Evolutionary conservation across 2,888 invertebrate genomes (phyloP), one percentile per base, ranked within the genome.

Genomic region (Incurvaria masculella): DNA sequence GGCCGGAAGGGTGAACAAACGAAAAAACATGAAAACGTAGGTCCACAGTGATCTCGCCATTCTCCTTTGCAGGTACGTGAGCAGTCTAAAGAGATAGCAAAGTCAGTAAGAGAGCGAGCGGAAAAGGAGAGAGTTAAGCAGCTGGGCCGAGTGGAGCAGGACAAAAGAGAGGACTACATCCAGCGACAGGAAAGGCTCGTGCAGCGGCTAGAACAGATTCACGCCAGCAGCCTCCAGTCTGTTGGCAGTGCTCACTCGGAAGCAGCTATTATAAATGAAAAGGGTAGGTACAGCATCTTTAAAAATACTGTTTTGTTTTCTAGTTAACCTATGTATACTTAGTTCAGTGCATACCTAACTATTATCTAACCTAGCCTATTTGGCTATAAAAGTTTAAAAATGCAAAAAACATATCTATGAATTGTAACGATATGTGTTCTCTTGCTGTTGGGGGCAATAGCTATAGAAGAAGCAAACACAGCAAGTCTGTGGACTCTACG

Each of bases 51-150:
- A n/a, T n/a, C n/a, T n/a, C n/a, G n/a, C n/a, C n/a, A n/a, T n/a
- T n/a, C n/a, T n/a, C n/a, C 2, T 56, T 65, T 69, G 60, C 67
- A 79, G 79, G 79, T 79, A 56, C 69, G 79, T 53, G 79, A 79
- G 62, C 79, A 79, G 57, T 79, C 79, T 44, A 79, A 78, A 63
- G 74, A 75, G 48, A 73, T 79, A 46, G 79, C 79, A 14, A 75
- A 72, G 59, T 72, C 70, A 61, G 66, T 79, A 54, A 61, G 79
- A 53, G 69, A 72, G 58, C 72, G 75, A 51, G 69, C 75, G 44
- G 70, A 69, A 58, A 63, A 64, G 51, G 78, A 76, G 60, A 69
- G 69, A 53, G 63, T 69, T 51, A 62, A 63, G 50, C 66, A 69
- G 52, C 61, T 66, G 42, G 58, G 59, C 51, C 64, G 67, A 51